phyloP scores from a whole-genome alignment of 2,888 invertebrate species.

The Mylabris sibirica region DNA sequence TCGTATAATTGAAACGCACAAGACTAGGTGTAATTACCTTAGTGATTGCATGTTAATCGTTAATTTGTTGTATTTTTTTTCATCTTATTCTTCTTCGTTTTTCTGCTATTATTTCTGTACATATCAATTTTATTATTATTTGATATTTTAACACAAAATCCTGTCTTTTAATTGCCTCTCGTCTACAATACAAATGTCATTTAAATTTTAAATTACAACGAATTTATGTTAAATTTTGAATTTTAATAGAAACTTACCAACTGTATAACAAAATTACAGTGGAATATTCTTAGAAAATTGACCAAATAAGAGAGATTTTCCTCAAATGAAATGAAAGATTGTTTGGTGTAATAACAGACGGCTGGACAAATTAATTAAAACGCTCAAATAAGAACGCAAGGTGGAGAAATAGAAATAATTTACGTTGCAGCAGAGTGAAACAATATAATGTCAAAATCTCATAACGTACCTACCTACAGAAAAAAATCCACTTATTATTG shows the following conservation, averaged over 20 bases:
- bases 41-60: background rate
- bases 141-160: slow-evolving; percentile 30
- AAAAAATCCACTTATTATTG: slow-evolving; percentile 6
- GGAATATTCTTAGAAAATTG: background rate
- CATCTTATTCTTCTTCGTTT: background rate
- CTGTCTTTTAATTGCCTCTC: slow-evolving; percentile 19
- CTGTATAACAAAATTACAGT: background rate
- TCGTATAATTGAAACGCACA: slow-evolving; percentile 5
- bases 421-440: slow-evolving; percentile 15
- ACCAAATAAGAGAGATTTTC: background rate
- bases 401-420: slow-evolving; percentile 30
- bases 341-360: slow-evolving; percentile 8
- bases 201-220: slow-evolving; percentile 9
- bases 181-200: slow-evolving; percentile 7
- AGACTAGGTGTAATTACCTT: slow-evolving; percentile 4
- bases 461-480: no score
- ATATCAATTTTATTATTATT: slow-evolving; percentile 24
- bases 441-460: background rate
- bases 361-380: slow-evolving; percentile 34
- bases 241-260: slow-evolving; percentile 12
- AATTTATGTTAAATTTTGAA: slow-evolving; percentile 10
- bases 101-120: background rate
- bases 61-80: background rate
- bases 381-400: slow-evolving; percentile 27
- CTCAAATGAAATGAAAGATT: background rate